These are phyloP conservation scores for Callopanchax toddi DNA, from an alignment of 2,113 vertebrate genomes.

Conservation along the genomic window DNA sequence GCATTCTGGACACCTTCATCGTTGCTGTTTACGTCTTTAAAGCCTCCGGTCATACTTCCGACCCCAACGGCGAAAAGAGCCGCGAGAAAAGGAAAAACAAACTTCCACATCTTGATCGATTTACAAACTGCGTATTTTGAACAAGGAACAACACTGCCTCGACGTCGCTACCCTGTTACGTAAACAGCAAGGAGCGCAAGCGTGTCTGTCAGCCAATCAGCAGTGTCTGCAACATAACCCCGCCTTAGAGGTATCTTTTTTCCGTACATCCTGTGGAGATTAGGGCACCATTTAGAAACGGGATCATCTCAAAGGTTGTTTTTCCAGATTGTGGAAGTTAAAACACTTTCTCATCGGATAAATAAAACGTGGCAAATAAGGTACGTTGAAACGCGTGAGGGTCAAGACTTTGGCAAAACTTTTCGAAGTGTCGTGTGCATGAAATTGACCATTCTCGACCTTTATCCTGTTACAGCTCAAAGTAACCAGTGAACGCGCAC, in stretches of 20 bases:
- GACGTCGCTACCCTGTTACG: not conserved
- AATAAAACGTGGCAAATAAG: not conserved
- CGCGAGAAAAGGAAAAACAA: constrained; percentile 25
- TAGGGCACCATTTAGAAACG: not conserved
- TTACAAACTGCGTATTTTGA: not conserved
- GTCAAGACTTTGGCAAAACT: not conserved
- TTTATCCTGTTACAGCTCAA: not conserved
- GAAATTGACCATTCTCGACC: not conserved
- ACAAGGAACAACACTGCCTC: not conserved
- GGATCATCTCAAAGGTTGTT: not conserved
- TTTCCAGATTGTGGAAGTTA: not conserved
- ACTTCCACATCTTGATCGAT: not conserved
- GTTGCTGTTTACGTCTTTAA: accelerated
- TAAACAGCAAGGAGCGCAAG: not conserved
- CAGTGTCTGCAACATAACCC: not conserved
- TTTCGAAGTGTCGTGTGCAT: not conserved
- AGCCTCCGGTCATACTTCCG: constrained; percentile 46
- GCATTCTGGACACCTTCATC: constrained; percentile 58
- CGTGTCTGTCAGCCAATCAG: constrained; percentile 19
- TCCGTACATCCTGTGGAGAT: too few relatives aligned
- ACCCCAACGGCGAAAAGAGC: constrained; percentile 29
- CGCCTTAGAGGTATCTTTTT: not conserved
- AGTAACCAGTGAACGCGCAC: not conserved
- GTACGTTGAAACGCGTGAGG: constrained; percentile 3
- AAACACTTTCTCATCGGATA: too few relatives aligned